Percentiles rank a stretch among this genome's conserved stretches.
Conservation (phyloP, 2,797 vertebrate species). For the Okamejei kenojei region DNA sequence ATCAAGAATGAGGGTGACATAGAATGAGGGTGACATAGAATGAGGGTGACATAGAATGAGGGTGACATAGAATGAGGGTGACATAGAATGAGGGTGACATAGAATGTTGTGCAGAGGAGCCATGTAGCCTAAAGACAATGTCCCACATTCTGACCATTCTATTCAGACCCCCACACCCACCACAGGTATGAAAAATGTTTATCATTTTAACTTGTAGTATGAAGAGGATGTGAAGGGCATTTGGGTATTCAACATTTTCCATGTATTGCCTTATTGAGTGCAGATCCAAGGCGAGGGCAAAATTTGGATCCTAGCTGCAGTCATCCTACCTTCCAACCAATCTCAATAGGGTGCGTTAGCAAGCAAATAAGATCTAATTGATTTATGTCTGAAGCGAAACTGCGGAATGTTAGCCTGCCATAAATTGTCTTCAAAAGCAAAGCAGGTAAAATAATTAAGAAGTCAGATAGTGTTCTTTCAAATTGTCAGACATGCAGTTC, state of each 20-base stretch:
- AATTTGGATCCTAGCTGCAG: not conserved
- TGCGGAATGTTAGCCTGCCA: not conserved
- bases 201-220: too few species aligned
- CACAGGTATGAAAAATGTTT: not conserved
- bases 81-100: too few species aligned
- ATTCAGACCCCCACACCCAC: too few species aligned
- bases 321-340: not conserved
- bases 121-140: too few species aligned
- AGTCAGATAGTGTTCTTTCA: not conserved
- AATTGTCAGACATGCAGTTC: too few species aligned
- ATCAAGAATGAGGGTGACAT: too few species aligned
- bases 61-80: too few species aligned
- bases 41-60: too few species aligned
- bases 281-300: not conserved
- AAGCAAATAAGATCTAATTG: not conserved
- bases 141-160: not conserved
- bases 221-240: not conserved
- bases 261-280: not conserved
- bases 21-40: too few species aligned
- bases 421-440: not conserved
- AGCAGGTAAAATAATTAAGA: not conserved
- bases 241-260: not conserved
- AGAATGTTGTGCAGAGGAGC: too few species aligned
- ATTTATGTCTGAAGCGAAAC: not conserved
- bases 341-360: not conserved